Evolutionary conservation across 1,140 invertebrate species (phyloP).

Genomic region (Musca vetustissima): DNA sequence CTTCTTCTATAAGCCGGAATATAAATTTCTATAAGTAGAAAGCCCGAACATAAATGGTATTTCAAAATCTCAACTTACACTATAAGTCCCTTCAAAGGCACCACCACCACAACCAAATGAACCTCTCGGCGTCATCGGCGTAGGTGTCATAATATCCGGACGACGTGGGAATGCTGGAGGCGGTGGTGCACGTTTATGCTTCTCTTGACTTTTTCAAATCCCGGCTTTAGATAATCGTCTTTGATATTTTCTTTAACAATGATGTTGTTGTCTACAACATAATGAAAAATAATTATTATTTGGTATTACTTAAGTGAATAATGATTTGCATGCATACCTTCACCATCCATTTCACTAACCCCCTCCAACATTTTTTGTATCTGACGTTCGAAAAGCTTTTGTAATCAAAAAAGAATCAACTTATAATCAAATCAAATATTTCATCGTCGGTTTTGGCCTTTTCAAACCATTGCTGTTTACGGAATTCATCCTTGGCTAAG

Average conservation of each 20-base stretch:
- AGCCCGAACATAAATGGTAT: no score
- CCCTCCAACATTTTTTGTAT: slow-evolving; percentile 53
- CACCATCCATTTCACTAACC: slow-evolving; percentile 49
- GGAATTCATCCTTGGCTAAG: slow-evolving; percentile 50
- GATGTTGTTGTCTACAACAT: slow-evolving; percentile 9
- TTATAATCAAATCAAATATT: slow-evolving; percentile 53
- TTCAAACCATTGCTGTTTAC: slow-evolving; percentile 54
- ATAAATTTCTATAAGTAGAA: no score
- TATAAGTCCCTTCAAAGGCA: slow-evolving; percentile 51
- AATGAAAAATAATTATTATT: background rate
- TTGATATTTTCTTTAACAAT: slow-evolving; percentile 43
- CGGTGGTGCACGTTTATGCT: slow-evolving; percentile 27
- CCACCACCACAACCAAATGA: slow-evolving; percentile 42
- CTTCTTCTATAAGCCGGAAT: background rate
- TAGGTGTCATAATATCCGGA: slow-evolving; percentile 48
- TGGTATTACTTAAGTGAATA: background rate
- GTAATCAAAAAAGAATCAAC: slow-evolving; percentile 56
- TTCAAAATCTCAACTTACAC: slow-evolving; percentile 37
- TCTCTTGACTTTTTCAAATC: slow-evolving; percentile 38
- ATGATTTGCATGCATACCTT: slow-evolving; percentile 2
- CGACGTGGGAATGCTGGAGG: slow-evolving; percentile 29
- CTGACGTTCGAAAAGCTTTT: slow-evolving; percentile 57
- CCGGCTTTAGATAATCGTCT: slow-evolving; percentile 51
- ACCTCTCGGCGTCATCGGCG: slow-evolving; percentile 41
- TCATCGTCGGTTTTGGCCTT: slow-evolving; percentile 54